Evolutionary conservation across 2,888 invertebrate species (phyloP), one percentile per base, ranked within the genome.

Genomic region (Lasioglossum malachurum): DNA sequence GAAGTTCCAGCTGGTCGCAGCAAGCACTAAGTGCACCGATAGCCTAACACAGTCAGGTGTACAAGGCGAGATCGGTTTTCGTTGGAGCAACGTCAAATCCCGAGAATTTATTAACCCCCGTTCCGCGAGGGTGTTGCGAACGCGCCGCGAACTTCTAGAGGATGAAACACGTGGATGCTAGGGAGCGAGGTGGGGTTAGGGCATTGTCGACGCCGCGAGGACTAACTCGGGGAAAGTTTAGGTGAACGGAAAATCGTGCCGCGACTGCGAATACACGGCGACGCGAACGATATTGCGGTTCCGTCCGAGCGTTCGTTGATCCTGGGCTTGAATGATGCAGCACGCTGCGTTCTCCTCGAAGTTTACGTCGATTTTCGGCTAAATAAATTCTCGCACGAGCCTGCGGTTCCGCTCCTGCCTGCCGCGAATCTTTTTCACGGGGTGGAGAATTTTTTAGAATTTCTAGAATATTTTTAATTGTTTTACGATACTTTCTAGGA

Each of bases 61-160:
- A 64, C 64, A 64, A 31, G 64, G 31, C 38, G 41, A 71, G 49
- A 72, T 79, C 23, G 79, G 38, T 84, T 79, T 60, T 49, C n/a
- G 12, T 35, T 10, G 69, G 35, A 31, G 10, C 57, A 60, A 69
- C 69, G 69, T 23, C 69, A 78, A 73, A 46, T 41, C 35, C n/a
- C 72, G 16, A 57, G 57, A 75, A 77, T 76, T 84, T 76, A 84
- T 85, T 76, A 80, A 67, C n/a, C 14, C 23, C 49, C 10, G 35
- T 71, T 16, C 14, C 16, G 53, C n/a, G 60, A 2, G 4, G 60
- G 12, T 14, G 64, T 5, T 35, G 67, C 23, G 23, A 19, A 46
- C 16, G 38, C 49, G 53, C 38, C 53, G 60, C 57, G 41, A 60
- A 75, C 53, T 75, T 75, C 75, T 38, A 41, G 57, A 27, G 57